Evolutionary conservation across 2,113 vertebrate genomes (phyloP).

Genomic region (Cairina moschata): DNA sequence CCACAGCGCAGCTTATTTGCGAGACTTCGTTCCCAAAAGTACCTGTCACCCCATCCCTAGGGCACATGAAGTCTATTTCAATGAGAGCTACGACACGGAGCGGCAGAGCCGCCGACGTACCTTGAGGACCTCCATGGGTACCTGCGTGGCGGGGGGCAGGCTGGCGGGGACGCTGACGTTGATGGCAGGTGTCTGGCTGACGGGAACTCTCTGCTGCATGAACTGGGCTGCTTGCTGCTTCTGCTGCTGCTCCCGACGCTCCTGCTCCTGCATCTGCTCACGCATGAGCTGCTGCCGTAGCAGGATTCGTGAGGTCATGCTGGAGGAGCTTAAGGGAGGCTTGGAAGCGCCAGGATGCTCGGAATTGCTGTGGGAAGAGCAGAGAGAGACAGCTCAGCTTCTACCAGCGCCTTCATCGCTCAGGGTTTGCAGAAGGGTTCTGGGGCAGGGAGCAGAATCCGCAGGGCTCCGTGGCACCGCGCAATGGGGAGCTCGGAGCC

Average conservation of each 20-base stretch:
- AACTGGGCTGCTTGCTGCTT: conserved; percentile 85
- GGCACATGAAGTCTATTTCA: background rate
- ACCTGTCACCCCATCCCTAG: background rate
- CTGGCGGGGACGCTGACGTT: conserved; percentile 83
- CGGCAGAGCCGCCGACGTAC: conserved; percentile 67
- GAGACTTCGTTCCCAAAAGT: fast-evolving
- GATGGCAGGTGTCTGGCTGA: conserved; percentile 86
- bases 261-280: conserved; percentile 85
- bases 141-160: conserved; percentile 86
- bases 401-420: conserved; percentile 30
- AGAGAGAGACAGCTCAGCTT: conserved; percentile 69
- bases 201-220: conserved; percentile 81
- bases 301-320: conserved; percentile 88
- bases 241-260: conserved; percentile 89
- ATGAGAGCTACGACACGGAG: background rate
- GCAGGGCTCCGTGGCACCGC: background rate
- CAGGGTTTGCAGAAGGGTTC: background rate
- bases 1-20: fast-evolving
- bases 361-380: conserved; percentile 81
- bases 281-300: conserved; percentile 88
- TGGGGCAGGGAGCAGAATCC: background rate
- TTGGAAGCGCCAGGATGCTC: conserved; percentile 87
- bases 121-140: conserved; percentile 94
- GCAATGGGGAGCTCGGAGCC: background rate
- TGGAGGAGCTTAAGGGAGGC: conserved; percentile 87